Evolutionary conservation across 2,113 vertebrate genomes (phyloP), one percentile per base, ranked within the genome.

Genomic region (Edolisoma coerulescens): DNA sequence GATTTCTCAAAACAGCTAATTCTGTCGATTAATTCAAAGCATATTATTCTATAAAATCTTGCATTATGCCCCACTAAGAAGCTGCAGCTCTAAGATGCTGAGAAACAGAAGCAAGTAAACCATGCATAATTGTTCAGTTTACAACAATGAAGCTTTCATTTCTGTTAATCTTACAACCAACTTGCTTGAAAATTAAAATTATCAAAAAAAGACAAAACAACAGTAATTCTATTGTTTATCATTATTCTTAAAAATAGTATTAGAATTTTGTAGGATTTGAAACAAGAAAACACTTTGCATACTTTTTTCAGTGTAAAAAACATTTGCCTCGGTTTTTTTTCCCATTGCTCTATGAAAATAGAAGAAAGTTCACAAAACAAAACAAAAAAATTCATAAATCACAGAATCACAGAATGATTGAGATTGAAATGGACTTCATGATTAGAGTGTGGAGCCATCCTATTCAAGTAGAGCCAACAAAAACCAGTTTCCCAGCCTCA

Each of bases 101-200:
- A 79, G 28, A 80, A 35, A 81, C 4, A 57, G 28, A 70, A 68
- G 4, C 10, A 85, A 61, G 8, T 68, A 93, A 90, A n/a, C 2
- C 9, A 53, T 9, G 15, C 42, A 50, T 77, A 92, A 68, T 45
- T 86, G 22, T 52, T 88, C n/a, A 28, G 11, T 26, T 74, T 61
- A 14, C 17, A 56, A 27, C 13, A 78, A 78, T 13, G 3, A 8
- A 42, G 8, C 19, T 82, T 84, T 94, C 10, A 69, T 56, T 91
- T 96, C 27, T 87, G 8, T 49, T 93, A 74, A n/a, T 52, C 30
- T 64, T 83, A 79, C 11, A 84, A 71, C 7, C 4, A 84, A 7
- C 23, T 14, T 75, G 27, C 50, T 90, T 82, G 59, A 81, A 96
- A 93, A 94, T 63, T 49, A 94, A 95, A 61, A 11, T 18, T 89